These are phyloP conservation scores for Panulirus ornatus DNA, from an alignment of 1,140 invertebrate species.

Conservation along the genomic window DNA sequence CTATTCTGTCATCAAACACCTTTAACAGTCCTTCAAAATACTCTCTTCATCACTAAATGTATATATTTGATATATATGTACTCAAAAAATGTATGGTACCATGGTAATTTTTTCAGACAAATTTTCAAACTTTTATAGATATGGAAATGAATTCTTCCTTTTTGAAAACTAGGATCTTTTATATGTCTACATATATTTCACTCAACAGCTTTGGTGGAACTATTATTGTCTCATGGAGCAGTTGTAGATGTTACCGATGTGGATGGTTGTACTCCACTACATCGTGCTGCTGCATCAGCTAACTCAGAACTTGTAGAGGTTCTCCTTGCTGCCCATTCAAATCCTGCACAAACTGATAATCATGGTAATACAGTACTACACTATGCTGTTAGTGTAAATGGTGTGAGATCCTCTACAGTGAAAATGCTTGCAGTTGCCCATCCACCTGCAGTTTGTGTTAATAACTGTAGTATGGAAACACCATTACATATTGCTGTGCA, in stretches of 20 bases:
- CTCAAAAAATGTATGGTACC: too few relatives aligned
- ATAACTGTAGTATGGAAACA: constrained; percentile 74
- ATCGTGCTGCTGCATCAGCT: constrained; percentile 51
- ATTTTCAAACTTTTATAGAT: too few relatives aligned
- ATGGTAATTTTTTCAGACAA: too few relatives aligned
- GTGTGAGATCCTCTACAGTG: constrained; percentile 51
- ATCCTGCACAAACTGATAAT: constrained; percentile 45
- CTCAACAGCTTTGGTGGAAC: constrained; percentile 61
- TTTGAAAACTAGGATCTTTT: background rate
- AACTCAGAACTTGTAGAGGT: constrained; percentile 58
- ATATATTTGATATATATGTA: too few relatives aligned
- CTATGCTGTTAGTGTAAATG: constrained; percentile 62
- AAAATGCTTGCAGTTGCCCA: constrained; percentile 25
- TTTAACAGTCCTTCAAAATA: too few relatives aligned
- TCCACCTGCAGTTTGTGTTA: constrained; percentile 54
- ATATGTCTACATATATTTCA: background rate
- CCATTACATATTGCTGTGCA: constrained; percentile 73
- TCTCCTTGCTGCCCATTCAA: constrained; percentile 48
- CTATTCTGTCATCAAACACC: too few relatives aligned
- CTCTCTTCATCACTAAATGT: too few relatives aligned
- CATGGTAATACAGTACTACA: constrained; percentile 69
- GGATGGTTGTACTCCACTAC: constrained; percentile 56
- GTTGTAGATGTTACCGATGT: constrained; percentile 53
- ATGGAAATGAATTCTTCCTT: background rate
- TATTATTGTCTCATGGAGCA: constrained; percentile 61